Evolutionary conservation across 2,888 invertebrate genomes (phyloP).

Genomic region (Tromatobia lineatoria): DNA sequence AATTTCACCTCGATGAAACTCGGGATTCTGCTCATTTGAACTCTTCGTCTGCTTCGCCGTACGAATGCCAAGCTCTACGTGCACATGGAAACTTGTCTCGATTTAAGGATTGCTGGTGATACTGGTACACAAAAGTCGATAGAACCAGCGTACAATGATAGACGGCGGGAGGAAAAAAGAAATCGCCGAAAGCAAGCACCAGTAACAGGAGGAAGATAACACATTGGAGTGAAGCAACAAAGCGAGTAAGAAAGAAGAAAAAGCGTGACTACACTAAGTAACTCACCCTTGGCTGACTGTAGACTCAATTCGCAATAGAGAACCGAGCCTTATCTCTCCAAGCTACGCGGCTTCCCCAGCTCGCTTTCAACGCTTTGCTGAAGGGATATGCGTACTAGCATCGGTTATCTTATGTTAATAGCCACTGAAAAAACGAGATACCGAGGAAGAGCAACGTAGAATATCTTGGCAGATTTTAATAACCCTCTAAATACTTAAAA

Average conservation of each 20-base stretch:
- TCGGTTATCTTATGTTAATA: constrained; percentile 34
- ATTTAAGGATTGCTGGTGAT: neutral
- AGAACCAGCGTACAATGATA: constrained; percentile 20
- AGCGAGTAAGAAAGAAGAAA: neutral
- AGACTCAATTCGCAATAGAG: constrained; percentile 40
- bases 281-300: constrained; percentile 40
- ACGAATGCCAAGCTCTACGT: neutral
- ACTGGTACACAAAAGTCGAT: constrained; percentile 27
- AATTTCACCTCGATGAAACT: neutral
- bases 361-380: constrained; percentile 48
- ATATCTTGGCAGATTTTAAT: neutral
- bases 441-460: neutral
- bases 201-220: neutral
- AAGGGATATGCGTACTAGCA: constrained; percentile 51
- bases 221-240: neutral
- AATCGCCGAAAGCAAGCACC: neutral
- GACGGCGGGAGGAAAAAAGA: neutral
- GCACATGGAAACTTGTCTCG: constrained; percentile 19
- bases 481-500: neutral
- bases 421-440: constrained; percentile 8
- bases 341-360: constrained; percentile 39
- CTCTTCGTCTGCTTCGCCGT: constrained; percentile 10
- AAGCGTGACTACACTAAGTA: constrained; percentile 54
- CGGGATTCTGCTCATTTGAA: constrained; percentile 38
- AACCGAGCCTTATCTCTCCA: constrained; percentile 41